Evolutionary conservation across 2,113 vertebrate genomes (phyloP).

Genomic region (Sylvilagus bachmani): DNA sequence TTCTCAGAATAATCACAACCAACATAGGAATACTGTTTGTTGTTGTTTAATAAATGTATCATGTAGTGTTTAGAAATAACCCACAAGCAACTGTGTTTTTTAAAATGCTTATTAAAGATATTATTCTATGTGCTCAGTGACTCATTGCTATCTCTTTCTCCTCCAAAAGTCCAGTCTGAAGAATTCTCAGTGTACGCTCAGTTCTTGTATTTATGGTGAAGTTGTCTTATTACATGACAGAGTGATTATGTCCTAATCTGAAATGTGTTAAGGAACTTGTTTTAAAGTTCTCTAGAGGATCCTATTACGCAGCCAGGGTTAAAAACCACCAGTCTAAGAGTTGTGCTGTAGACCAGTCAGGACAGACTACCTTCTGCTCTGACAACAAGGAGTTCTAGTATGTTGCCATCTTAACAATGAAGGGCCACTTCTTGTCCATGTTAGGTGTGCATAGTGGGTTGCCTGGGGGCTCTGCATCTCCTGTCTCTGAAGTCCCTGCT

Average conservation of each 20-base stretch:
- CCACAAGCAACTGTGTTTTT: slow-evolving; percentile 60
- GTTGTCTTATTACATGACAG: background rate
- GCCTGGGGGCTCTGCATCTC: background rate
- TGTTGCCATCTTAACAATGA: background rate
- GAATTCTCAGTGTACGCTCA: background rate
- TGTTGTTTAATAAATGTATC: slow-evolving; percentile 82
- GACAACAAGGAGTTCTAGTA: background rate
- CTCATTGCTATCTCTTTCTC: background rate
- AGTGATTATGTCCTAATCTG: background rate
- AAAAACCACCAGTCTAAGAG: background rate
- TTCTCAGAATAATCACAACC: slow-evolving; percentile 81
- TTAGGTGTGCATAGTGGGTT: background rate
- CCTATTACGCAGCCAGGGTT: background rate
- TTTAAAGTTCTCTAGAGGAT: background rate
- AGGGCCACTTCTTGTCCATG: background rate
- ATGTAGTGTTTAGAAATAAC: slow-evolving; percentile 70
- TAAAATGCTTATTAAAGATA: slow-evolving; percentile 48
- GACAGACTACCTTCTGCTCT: background rate
- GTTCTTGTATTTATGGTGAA: background rate
- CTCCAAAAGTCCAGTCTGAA: background rate
- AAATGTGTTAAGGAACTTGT: background rate
- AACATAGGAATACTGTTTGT: slow-evolving; percentile 71
- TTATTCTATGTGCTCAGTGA: background rate
- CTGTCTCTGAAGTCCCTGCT: background rate
- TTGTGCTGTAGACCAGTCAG: background rate